These are phyloP conservation scores for Cyclopterus lumpus DNA, from an alignment of 2,797 vertebrate genomes.

Conservation along the genomic window DNA sequence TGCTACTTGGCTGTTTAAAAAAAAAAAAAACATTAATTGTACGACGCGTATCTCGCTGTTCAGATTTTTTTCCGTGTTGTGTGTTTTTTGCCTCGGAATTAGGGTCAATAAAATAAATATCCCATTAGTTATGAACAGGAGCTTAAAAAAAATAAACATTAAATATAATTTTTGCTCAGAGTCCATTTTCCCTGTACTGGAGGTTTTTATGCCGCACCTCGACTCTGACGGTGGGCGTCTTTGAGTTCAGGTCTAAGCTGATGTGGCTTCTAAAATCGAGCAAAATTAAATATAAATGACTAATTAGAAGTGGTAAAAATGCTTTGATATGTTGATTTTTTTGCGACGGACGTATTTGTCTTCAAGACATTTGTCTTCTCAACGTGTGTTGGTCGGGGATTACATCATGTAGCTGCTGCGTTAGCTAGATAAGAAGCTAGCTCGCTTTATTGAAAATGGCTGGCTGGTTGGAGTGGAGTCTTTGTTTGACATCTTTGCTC, in stretches of 20 bases:
- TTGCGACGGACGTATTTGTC: slow-evolving; percentile 12
- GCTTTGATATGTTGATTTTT: background rate
- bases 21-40: too few species aligned
- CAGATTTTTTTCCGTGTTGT: slow-evolving; percentile 1
- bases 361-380: slow-evolving; percentile 37
- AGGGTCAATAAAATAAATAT: background rate
- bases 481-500: slow-evolving; percentile 53
- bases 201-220: slow-evolving; percentile 21
- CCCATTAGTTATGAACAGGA: slow-evolving; percentile 14
- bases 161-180: slow-evolving; percentile 4
- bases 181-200: background rate
- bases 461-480: slow-evolving; percentile 41
- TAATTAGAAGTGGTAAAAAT: slow-evolving; percentile 44
- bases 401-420: slow-evolving; percentile 59
- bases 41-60: background rate
- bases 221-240: slow-evolving; percentile 15
- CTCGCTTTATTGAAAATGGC: slow-evolving; percentile 57
- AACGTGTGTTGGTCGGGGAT: slow-evolving; percentile 55
- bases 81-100: slow-evolving; percentile 4
- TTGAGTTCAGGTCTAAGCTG: slow-evolving; percentile 20
- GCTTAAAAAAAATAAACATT: background rate
- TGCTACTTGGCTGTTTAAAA: slow-evolving; percentile 29
- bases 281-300: slow-evolving; percentile 18
- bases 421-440: slow-evolving; percentile 57
- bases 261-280: slow-evolving; percentile 35